Evolutionary conservation across 1,140 invertebrate species (phyloP), one percentile per base, ranked within the genome.

Genomic region (Heliconius eleuchia): DNA sequence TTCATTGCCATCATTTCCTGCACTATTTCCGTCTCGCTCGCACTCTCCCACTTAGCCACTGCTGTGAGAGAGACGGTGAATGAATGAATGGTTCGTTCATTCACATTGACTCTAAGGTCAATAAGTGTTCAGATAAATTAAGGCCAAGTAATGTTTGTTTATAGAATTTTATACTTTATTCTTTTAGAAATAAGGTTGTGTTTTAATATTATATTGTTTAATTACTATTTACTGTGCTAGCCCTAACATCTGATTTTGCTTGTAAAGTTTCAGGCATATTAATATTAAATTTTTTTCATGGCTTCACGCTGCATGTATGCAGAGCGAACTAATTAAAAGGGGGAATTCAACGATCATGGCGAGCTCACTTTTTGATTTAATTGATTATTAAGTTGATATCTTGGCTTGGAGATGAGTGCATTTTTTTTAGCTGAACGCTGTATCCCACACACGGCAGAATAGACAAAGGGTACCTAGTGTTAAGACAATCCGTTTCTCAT

Each of bases 21-120:
- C 57, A 46, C 5, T 73, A 19, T 34, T 13, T 11, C 39, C 34
- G 42, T 80, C 75, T 77, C 76, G 34, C 71, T 77, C 34, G 34
- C 71, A 77, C 72, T 23, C 39, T 2, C 11, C 1, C 16, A 18
- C 60, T 34, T 0, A 60, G 18, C 18, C 50, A 46, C 18, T 13
- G 34, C 46, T 74, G 52, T 19, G 52, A 81, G 27, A n/a, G 80
- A 78, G 80, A 81, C 34, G 27, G 73, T 16, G 5, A 81, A 34
- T 78, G 72, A 81, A 86, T 89, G 88, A 89, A 89, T 89, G 88
- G 76, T 79, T 81, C 70, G 81, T 82, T 80, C 85, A 84, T 89
- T 84, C 84, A 86, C 73, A 75, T 83, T 89, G 88, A 87, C 86
- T 84, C 80, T 78, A 82, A 88, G 90, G 90, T 92, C 88, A 90